Percentiles rank a stretch among this genome's conserved stretches.
These are phyloP conservation scores for Butorides virescens DNA, from an alignment of 2,113 vertebrate species.

Conservation along the genomic window DNA sequence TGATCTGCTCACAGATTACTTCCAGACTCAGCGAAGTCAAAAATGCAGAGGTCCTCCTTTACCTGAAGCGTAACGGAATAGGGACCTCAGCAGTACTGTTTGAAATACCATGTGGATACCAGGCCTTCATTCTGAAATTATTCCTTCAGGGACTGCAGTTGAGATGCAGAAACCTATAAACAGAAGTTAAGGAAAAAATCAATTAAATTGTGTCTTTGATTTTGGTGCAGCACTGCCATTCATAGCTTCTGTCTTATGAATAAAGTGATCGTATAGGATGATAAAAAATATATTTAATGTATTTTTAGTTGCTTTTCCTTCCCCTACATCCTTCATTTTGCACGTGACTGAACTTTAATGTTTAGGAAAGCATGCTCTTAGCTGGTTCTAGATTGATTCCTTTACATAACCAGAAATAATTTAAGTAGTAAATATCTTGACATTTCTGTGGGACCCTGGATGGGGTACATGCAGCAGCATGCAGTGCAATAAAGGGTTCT, in stretches of 20 bases:
- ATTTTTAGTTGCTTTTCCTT: background rate
- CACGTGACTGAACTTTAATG: background rate
- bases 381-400: background rate
- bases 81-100: background rate
- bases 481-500: conserved; percentile 63
- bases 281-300: background rate
- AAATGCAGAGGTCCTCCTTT: background rate
- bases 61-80: background rate
- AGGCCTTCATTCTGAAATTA: background rate
- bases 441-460: conserved; percentile 9
- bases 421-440: background rate
- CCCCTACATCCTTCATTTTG: background rate
- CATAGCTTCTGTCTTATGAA: background rate
- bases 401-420: background rate
- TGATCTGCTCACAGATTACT: background rate
- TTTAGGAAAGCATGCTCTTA: background rate
- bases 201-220: background rate
- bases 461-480: conserved; percentile 33
- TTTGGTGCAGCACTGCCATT: background rate
- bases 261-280: background rate
- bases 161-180: background rate
- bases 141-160: background rate
- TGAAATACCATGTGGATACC: background rate
- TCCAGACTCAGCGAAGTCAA: background rate
- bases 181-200: background rate